A percentile compares a stretch with the other conserved stretches of the same genome.
phyloP scores from a whole-genome alignment of 2,888 invertebrate genomes.

The Drosophila prostipennis region DNA sequence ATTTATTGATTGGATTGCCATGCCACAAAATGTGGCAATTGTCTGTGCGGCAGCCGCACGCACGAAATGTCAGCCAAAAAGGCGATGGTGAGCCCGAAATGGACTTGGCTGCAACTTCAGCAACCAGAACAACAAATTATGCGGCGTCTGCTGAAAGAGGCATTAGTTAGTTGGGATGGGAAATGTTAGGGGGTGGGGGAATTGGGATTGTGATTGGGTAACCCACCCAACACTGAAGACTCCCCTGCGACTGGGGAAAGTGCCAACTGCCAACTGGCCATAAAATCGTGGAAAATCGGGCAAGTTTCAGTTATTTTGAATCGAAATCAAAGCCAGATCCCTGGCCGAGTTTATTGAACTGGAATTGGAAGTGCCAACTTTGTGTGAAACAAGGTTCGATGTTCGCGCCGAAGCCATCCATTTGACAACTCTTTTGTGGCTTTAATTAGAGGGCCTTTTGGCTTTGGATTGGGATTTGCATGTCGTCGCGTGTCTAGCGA shows the following conservation, averaged over 20 bases:
- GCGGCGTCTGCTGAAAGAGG: conserved; percentile 63
- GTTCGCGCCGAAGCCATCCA: conserved; percentile 44
- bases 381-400: conserved; percentile 52
- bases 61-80: conserved; percentile 60
- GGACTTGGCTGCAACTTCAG: conserved; percentile 42
- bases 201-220: conserved; percentile 55
- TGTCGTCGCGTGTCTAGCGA: conserved; percentile 73
- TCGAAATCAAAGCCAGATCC: conserved; percentile 53
- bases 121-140: conserved; percentile 74
- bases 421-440: conserved; percentile 47
- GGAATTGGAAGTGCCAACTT: conserved; percentile 22
- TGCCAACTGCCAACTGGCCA: conserved; percentile 40
- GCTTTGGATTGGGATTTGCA: conserved; percentile 49
- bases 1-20: conserved; percentile 67
- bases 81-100: conserved; percentile 50
- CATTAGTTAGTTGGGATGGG: conserved; percentile 23
- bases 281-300: conserved; percentile 55
- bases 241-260: conserved; percentile 49
- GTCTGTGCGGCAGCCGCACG: conserved; percentile 41
- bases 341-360: conserved; percentile 39
- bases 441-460: conserved; percentile 38
- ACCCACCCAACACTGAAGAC: conserved; percentile 29
- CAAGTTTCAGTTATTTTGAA: conserved; percentile 17
- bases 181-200: conserved; percentile 12
- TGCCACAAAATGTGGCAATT: conserved; percentile 76